phyloP scores from a whole-genome alignment of 1,140 invertebrate genomes.

The Caenorhabditis inopinata region DNA sequence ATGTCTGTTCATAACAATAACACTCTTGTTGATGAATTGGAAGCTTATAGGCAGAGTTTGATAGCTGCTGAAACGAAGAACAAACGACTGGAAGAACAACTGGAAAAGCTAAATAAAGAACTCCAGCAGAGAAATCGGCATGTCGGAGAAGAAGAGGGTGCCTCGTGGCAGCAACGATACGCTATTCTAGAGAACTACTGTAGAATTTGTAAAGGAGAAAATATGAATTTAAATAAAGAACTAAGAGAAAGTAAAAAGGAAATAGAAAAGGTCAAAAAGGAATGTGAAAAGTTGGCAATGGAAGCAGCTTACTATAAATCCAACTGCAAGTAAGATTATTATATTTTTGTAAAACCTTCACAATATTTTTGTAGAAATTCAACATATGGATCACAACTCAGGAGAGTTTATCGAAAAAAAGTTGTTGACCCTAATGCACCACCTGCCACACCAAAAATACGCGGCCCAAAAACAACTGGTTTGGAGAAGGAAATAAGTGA shows the following conservation, averaged over 20 bases:
- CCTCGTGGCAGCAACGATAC: not conserved
- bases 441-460: no score
- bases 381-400: no score
- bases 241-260: not conserved
- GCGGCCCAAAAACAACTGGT: no score
- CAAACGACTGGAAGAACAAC: not conserved
- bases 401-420: no score
- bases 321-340: not conserved
- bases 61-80: not conserved
- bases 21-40: no score
- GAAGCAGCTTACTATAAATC: not conserved
- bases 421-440: no score
- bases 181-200: not conserved
- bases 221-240: not conserved
- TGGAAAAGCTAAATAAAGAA: not conserved
- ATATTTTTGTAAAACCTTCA: no score
- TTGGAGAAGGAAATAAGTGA: no score
- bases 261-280: not conserved
- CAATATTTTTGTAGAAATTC: no score
- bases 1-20: no score
- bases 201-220: not conserved
- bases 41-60: not conserved
- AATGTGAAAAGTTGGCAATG: not conserved
- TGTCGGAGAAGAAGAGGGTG: not conserved
- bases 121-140: not conserved